phyloP scores from a whole-genome alignment of 2,888 invertebrate genomes.

The Muschampia plurimacula region DNA sequence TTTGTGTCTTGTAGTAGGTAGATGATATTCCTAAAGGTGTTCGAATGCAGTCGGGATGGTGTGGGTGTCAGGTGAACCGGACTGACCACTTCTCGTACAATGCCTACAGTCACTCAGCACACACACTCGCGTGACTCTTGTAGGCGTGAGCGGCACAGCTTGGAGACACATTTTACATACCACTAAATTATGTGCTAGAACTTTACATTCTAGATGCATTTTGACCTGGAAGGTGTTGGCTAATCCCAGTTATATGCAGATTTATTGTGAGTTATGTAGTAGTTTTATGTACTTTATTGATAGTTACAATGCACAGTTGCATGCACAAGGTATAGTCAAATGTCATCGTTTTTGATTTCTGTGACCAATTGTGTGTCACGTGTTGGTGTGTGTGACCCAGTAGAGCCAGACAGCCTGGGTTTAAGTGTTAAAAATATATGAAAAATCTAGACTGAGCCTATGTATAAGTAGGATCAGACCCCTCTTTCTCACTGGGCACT shows the following conservation, averaged over 20 bases:
- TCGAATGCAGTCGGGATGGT: slow-evolving; percentile 57
- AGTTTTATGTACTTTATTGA: not conserved
- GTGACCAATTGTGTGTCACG: too few relatives aligned
- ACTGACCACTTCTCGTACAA: slow-evolving; percentile 53
- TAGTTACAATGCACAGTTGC: not conserved
- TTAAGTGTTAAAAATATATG: too few relatives aligned
- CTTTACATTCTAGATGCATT: slow-evolving; percentile 7
- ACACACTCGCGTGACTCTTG: slow-evolving; percentile 48
- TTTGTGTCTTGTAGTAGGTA: slow-evolving; percentile 3
- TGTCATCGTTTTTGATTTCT: not conserved
- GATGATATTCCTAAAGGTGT: slow-evolving; percentile 27
- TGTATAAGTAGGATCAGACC: too few relatives aligned
- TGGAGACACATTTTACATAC: slow-evolving; percentile 24
- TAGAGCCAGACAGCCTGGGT: too few relatives aligned
- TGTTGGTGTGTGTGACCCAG: too few relatives aligned
- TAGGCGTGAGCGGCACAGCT: slow-evolving; percentile 46
- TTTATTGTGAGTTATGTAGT: not conserved
- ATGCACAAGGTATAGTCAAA: not conserved
- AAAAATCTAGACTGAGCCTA: too few relatives aligned
- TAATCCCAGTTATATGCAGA: not conserved
- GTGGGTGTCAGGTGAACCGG: slow-evolving; percentile 75
- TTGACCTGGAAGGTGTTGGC: not conserved
- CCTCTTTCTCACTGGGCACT: too few relatives aligned
- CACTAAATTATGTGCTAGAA: not conserved
- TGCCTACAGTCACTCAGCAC: slow-evolving; percentile 35